Conservation (phyloP, 2,888 invertebrate species). For the Ophion costatus region DNA sequence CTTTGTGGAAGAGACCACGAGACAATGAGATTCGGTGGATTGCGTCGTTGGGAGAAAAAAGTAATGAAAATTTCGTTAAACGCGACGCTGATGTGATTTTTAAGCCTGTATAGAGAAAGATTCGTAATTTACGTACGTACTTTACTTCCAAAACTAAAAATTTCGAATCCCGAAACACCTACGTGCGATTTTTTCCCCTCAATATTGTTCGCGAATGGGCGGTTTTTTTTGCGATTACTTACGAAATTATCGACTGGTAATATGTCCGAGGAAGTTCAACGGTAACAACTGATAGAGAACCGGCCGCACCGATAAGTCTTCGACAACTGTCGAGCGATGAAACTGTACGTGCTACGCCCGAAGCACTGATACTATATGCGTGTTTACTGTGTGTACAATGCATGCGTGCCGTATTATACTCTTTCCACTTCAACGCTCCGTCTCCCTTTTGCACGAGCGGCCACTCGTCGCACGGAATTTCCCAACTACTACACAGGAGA, state of each 20-base stretch:
- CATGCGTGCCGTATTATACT: conserved; percentile 3
- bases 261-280: not conserved
- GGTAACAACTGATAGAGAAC: conserved; percentile 1
- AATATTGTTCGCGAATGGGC: no score
- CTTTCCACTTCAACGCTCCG: not conserved
- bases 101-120: no score
- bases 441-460: not conserved
- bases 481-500: no score
- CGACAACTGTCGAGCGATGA: conserved; percentile 42
- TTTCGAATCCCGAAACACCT: no score
- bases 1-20: conserved; percentile 4
- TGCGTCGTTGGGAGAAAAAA: no score
- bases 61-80: no score
- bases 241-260: conserved; percentile 15
- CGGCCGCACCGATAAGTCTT: conserved; percentile 46
- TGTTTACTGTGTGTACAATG: conserved; percentile 14
- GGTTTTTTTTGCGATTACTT: conserved; percentile 12
- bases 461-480: not conserved
- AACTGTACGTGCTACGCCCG: conserved; percentile 35
- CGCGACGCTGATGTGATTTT: no score
- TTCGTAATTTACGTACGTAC: no score
- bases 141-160: no score
- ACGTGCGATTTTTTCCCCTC: no score
- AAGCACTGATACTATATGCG: conserved; percentile 23
- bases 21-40: not conserved